Evolutionary conservation across 2,888 invertebrate species (phyloP), one percentile per base, ranked within the genome.

Genomic region (Yponomeuta evonymella): DNA sequence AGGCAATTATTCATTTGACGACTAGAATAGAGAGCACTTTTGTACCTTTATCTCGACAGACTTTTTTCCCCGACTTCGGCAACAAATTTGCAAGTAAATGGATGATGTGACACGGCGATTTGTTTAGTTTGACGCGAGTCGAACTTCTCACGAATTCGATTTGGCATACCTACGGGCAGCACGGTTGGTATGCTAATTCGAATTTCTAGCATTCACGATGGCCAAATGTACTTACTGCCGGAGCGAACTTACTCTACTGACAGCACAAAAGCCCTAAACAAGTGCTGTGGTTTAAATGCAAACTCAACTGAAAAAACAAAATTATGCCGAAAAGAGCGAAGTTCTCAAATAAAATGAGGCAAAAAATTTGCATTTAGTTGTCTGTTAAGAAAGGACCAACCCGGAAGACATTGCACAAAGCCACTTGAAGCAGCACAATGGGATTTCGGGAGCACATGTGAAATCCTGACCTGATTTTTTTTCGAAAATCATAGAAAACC

Each of bases 1-100:
- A 89, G 90, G 92, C 88, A 89, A 92, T 92, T 92, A 92, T 91
- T 92, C 91, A 92, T 91, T 88, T 88, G 86, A 86, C 88, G 92
- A 91, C 91, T 90, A 92, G 92, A 91, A 92, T 90, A 91, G 91
- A 72, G 73, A 90, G 83, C 87, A 92, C 91, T 90, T 91, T 91
- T 89, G 90, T 89, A 88, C 90, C 89, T 90, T 90, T 91, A 91
- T 88, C 89, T 90, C 83, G 85, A 79, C 78, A 80, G 81, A 77
- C 51, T 58, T 90, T 90, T 87, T 90, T 90, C 89, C 86, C 83
- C 83, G 79, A 87, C 82, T 87, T 90, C 88, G 90, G 90, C 89
- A 83, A 86, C 86, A 91, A 91, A 92, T 91, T 91, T 92, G 92
- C 92, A 91, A 91, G 87, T 90, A 90, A 92, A 91, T 91, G 87